These are phyloP conservation scores for Araneus ventricosus DNA, from an alignment of 1,140 invertebrate species.

Conservation along the genomic window DNA sequence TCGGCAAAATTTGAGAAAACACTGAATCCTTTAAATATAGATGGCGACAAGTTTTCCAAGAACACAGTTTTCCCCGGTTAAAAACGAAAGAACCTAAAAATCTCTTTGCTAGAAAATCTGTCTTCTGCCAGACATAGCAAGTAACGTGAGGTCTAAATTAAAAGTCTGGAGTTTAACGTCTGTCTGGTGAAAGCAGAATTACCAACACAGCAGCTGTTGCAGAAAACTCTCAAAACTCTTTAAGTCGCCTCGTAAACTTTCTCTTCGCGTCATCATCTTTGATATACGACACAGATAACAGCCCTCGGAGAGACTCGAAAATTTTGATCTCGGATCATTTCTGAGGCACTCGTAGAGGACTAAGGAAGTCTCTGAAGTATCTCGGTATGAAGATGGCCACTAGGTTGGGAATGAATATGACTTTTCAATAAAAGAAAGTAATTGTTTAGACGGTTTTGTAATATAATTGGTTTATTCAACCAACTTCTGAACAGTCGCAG, in stretches of 20 bases:
- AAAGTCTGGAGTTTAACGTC: background rate
- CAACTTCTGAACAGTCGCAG: too few species aligned
- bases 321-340: too few species aligned
- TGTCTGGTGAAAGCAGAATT: background rate
- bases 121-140: background rate
- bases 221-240: background rate
- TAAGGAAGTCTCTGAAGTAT: too few species aligned
- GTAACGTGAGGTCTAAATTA: background rate
- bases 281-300: background rate
- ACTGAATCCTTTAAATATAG: background rate
- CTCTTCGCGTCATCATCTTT: background rate
- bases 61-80: background rate
- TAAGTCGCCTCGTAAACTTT: background rate
- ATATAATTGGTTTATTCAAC: too few species aligned
- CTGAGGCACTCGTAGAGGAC: too few species aligned
- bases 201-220: background rate
- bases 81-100: background rate
- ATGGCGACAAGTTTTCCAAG: background rate
- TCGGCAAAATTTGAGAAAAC: background rate
- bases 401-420: too few species aligned
- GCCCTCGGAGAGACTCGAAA: too few species aligned
- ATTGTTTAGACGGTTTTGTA: too few species aligned
- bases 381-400: too few species aligned
- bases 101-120: background rate
- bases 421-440: too few species aligned